phyloP scores from a whole-genome alignment of 2,113 vertebrate genomes.

The Arvicanthis niloticus region DNA sequence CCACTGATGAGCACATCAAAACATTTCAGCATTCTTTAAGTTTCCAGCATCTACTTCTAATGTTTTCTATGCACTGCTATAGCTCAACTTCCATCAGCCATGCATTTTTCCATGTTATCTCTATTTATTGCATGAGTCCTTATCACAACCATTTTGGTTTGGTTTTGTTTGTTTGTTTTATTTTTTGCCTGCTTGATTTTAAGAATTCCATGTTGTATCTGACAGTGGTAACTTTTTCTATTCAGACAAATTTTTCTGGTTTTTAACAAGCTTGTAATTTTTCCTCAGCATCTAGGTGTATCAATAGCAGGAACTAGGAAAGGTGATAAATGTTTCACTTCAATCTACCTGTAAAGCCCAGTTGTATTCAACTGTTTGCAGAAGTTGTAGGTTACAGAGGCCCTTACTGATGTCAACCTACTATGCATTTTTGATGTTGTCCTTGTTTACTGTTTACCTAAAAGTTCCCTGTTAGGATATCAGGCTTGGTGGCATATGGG shows the following conservation, averaged over 20 bases:
- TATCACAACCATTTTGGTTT: background rate
- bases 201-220: background rate
- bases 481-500: background rate
- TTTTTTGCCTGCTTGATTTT: background rate
- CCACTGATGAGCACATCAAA: background rate
- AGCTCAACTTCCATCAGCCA: background rate
- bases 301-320: background rate
- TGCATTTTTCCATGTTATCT: background rate
- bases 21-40: background rate
- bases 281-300: background rate
- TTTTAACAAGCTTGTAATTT: background rate
- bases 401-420: background rate
- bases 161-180: background rate
- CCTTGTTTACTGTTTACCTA: background rate
- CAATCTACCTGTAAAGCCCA: background rate
- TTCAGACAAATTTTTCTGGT: background rate
- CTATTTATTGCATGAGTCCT: background rate
- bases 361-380: background rate
- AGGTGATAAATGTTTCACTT: background rate
- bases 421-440: background rate
- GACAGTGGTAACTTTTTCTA: background rate
- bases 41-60: background rate
- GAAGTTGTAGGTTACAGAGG: background rate
- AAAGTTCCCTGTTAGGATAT: background rate
- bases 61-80: background rate